Evolutionary conservation across 2,113 vertebrate genomes (phyloP).

Genomic region (Eclectus roratus): DNA sequence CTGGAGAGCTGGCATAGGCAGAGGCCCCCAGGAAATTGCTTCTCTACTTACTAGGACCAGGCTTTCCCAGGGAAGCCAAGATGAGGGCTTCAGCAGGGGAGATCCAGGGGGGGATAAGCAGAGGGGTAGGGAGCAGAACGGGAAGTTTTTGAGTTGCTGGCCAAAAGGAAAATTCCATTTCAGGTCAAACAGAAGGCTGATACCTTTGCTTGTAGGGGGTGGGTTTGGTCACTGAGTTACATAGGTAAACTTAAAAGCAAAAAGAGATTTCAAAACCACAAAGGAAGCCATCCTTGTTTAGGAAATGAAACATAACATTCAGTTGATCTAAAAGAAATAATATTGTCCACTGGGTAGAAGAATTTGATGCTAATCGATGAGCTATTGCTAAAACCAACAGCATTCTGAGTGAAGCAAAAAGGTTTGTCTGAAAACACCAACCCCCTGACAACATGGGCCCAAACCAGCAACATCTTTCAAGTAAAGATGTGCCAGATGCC

Average conservation of each 20-base stretch:
- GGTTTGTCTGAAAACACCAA: not conserved
- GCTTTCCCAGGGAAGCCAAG: not conserved
- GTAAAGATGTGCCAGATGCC: not conserved
- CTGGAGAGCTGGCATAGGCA: not conserved
- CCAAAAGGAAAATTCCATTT: not conserved
- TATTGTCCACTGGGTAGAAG: not conserved
- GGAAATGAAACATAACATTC: not conserved
- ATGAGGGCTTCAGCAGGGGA: not conserved
- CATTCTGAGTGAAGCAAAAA: not conserved
- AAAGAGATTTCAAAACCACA: not conserved
- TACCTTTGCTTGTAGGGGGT: not conserved
- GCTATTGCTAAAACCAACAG: not conserved
- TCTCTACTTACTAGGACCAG: accelerated
- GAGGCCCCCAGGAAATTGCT: not conserved
- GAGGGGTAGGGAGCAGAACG: not conserved
- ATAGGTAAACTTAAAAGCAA: not conserved
- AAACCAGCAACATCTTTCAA: not conserved
- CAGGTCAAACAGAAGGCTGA: not conserved
- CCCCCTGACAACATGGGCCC: accelerated
- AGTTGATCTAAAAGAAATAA: not conserved
- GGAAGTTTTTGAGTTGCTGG: not conserved
- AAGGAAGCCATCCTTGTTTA: not conserved
- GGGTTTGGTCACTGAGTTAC: not conserved
- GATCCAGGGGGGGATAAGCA: not conserved
- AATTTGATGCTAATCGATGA: not conserved